A percentile compares a stretch with the other conserved stretches of the same genome.
These are phyloP conservation scores for Rattus norvegicus DNA, from an alignment of 2,113 vertebrate species.

Conservation along the genomic window GRCr8 NC_086019.1:184620001-184620500, in stretches of 20 bases:
- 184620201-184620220: not conserved
- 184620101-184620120: not conserved
- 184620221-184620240: not conserved
- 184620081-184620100: conserved; percentile 18
- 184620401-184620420: conserved; percentile 96
- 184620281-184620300: not conserved
- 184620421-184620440: conserved; percentile 93
- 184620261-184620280: not conserved
- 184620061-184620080: not conserved
- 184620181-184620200: not conserved
- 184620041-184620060: not conserved
- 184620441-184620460: conserved; percentile 89
- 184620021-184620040: not conserved
- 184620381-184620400: conserved; percentile 92
- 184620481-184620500: conserved; percentile 90
- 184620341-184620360: conserved; percentile 93
- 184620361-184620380: conserved; percentile 86
- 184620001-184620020: conserved; percentile 87
- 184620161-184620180: not conserved
- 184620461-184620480: conserved; percentile 89
- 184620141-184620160: not conserved
- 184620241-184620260: not conserved
- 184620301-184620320: conserved; percentile 92
- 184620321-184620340: conserved; percentile 87
- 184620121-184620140: not conserved